Evolutionary conservation across 2,888 invertebrate species (phyloP).

Genomic region (Caenorhabditis macrosperma): DNA sequence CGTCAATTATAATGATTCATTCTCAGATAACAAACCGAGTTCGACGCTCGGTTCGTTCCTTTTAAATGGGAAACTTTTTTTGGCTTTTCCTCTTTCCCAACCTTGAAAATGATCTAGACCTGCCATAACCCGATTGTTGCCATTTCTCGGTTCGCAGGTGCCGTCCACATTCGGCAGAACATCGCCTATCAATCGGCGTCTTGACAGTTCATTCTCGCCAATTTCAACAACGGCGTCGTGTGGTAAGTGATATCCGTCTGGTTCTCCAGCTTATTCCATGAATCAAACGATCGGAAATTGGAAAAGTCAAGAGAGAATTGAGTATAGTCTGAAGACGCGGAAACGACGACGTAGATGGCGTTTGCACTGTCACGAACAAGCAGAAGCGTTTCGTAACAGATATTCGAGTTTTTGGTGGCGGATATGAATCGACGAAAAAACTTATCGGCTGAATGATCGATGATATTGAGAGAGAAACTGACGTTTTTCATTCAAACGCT

Average conservation of each 20-base stretch:
- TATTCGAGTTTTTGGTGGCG: conserved; percentile 5
- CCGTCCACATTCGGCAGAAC: conserved; percentile 8
- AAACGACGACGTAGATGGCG: too few species aligned
- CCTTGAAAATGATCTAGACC: conserved; percentile 36
- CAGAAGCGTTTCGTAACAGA: background rate
- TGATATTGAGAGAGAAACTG: conserved; percentile 9
- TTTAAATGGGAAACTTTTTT: conserved; percentile 26
- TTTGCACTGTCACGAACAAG: conserved; percentile 14
- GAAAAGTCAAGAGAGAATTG: too few species aligned
- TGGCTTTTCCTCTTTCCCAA: background rate
- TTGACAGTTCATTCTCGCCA: background rate
- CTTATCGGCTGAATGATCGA: conserved; percentile 7
- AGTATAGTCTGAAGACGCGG: too few species aligned
- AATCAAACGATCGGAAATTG: background rate
- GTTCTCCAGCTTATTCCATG: background rate
- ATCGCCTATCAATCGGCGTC: conserved; percentile 33
- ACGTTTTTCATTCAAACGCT: too few species aligned
- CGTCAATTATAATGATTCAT: conserved; percentile 9
- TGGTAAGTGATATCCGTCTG: background rate
- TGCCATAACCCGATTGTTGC: conserved; percentile 29
- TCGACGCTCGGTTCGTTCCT: background rate
- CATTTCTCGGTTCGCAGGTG: conserved; percentile 8
- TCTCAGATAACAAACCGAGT: background rate
- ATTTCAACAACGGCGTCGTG: background rate
- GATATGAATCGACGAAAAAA: background rate